These are phyloP conservation scores for Thalassoma bifasciatum DNA, from an alignment of 2,113 vertebrate genomes.

Conservation along the genomic window DNA sequence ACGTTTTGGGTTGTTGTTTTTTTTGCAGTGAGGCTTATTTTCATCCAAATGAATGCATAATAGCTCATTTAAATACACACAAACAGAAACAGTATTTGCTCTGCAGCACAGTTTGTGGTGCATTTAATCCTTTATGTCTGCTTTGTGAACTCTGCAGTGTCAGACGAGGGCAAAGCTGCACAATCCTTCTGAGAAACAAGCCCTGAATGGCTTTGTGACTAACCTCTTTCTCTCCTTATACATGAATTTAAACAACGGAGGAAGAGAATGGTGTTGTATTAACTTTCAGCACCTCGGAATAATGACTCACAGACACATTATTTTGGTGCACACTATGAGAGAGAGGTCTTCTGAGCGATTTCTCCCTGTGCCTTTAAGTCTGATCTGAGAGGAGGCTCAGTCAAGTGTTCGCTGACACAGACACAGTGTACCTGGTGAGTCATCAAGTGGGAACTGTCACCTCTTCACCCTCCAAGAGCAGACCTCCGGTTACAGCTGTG, in stretches of 20 bases:
- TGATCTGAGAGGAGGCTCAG: background rate
- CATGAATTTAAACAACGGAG: background rate
- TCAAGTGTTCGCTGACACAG: background rate
- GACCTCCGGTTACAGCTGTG: background rate
- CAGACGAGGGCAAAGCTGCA: no score
- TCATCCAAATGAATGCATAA: no score
- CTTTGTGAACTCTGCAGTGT: no score
- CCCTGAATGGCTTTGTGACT: background rate
- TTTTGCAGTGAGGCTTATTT: no score
- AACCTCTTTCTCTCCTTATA: background rate
- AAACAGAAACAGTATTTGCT: no score
- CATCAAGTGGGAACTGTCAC: slow-evolving; percentile 6
- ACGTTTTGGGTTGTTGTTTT: no score
- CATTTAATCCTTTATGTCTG: no score
- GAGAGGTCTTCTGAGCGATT: background rate
- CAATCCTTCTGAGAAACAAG: no score
- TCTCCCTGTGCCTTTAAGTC: background rate
- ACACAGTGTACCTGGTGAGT: background rate
- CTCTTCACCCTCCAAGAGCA: background rate
- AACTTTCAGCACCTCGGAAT: background rate
- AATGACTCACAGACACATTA: background rate
- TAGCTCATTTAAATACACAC: no score
- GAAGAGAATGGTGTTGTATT: background rate
- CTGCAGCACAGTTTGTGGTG: no score
- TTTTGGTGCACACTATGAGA: background rate